phyloP scores from a whole-genome alignment of 1,140 invertebrate species.

The Euura lappo region DNA sequence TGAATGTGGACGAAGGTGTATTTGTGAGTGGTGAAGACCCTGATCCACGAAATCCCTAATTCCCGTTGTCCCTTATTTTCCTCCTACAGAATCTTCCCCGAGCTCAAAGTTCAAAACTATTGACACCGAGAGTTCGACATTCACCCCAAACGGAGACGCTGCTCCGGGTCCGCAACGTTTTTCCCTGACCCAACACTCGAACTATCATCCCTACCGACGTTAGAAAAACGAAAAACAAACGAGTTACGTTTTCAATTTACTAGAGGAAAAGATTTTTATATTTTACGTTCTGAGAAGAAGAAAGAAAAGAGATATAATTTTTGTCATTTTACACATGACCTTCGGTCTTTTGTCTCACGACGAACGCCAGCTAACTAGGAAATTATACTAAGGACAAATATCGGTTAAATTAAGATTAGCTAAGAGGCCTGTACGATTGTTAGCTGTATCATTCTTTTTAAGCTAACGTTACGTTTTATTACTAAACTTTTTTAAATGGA shows the following conservation, averaged over 20 bases:
- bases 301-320: too few species aligned
- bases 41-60: not conserved
- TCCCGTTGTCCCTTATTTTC: slow-evolving; percentile 23
- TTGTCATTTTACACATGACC: not conserved
- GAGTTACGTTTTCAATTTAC: not conserved
- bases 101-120: slow-evolving; percentile 51
- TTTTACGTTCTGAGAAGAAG: not conserved
- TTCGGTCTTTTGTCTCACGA: not conserved
- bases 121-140: slow-evolving; percentile 45
- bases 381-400: not conserved
- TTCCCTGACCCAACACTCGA: slow-evolving; percentile 51
- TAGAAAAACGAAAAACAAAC: slow-evolving; percentile 27
- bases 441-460: slow-evolving; percentile 36
- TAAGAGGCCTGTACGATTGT: slow-evolving; percentile 29
- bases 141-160: slow-evolving; percentile 50
- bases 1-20: not conserved
- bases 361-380: too few species aligned
- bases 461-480: slow-evolving; percentile 38
- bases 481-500: slow-evolving; percentile 15
- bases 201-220: slow-evolving; percentile 56
- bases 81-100: slow-evolving; percentile 43
- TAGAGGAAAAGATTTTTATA: not conserved
- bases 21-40: not conserved
- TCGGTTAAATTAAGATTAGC: slow-evolving; percentile 37
- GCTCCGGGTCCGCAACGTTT: slow-evolving; percentile 56